phyloP scores from a whole-genome alignment of 2,113 vertebrate genomes.

The Calidris pygmaea region DNA sequence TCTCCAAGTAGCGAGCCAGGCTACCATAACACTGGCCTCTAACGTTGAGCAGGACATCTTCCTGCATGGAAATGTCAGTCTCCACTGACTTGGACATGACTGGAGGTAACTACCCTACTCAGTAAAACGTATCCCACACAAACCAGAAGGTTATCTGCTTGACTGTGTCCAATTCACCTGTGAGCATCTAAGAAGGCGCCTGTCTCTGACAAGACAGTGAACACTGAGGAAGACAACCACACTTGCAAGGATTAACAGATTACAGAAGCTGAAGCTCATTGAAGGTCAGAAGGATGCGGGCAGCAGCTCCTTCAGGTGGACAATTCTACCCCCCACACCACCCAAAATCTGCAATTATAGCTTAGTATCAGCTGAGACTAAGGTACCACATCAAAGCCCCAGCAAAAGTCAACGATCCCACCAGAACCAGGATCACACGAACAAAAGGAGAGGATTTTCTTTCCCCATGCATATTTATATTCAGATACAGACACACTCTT shows the following conservation, averaged over 20 bases:
- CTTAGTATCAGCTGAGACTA: not conserved
- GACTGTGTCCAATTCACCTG: not conserved
- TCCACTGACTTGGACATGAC: not conserved
- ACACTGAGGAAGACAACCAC: not conserved
- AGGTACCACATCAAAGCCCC: not conserved
- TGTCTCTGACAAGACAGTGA: accelerated
- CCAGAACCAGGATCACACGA: accelerated
- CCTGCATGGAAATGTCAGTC: not conserved
- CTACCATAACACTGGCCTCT: accelerated
- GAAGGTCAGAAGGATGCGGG: not conserved
- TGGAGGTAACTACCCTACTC: not conserved
- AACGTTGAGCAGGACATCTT: not conserved
- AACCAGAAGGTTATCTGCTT: not conserved
- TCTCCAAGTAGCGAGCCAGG: not conserved
- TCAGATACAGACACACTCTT: not conserved
- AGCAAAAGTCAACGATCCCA: not conserved
- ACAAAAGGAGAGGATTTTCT: not conserved
- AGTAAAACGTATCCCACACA: not conserved
- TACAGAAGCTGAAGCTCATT: not conserved
- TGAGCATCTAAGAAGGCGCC: not conserved
- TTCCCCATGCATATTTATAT: not conserved
- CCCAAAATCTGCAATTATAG: not conserved
- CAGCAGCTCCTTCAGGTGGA: not conserved
- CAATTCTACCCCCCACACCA: not conserved
- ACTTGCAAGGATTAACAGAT: not conserved